Base-by-base conservation (phyloP, 2,888 invertebrate species). In the Prosopocoilus inquinatus region DNA sequence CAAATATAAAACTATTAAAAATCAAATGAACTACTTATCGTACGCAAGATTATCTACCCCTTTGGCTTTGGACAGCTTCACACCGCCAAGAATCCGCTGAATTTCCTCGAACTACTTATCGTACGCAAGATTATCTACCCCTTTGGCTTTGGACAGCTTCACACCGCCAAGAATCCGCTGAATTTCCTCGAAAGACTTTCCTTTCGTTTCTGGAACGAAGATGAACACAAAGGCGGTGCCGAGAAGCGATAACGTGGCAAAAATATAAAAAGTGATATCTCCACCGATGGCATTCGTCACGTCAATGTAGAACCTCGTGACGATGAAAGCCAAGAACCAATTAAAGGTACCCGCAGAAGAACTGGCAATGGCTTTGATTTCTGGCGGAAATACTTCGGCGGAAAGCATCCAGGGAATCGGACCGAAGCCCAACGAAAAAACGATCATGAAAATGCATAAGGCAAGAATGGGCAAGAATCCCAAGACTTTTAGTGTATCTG, bases 381-480 rank as follows among this genome's bases (percentile, higher is more conserved):
- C 87, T 1, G 88, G 81, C 46, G 90, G 83, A 73, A 94, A 89
- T 9, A 94, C 79, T 74, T 94, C 94, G 2, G 92, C 85, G 73
- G 88, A 81, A 81, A 91, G 89, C 81, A 93, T 83, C 91, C 91
- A 91, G 0, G 94, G 94, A 44, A 94, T 90, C 0, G 94, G 94
- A 0, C 94, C 94, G 67, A 87, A 89, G 46, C 94, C 94, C 46
- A 92, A 70, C 0, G 91, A 90, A 78, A 93, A 94, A 41, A 90
- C 84, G 13, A 90, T 75, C 13, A 93, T 87, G 75, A 91, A 94
- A 1, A 90, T 60, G 43, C 90, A 89, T 13, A 94, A 75, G 20
- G 88, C 84, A 1, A 85, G 66, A 3, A 94, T 76, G 0, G 94
- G 93, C 53, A 94, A 71, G 87, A 91, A 92, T 0, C 83, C 82